Evolutionary conservation across 2,888 invertebrate genomes (phyloP), one percentile per base, ranked within the genome.

Genomic region (Pachydiplax longipennis): DNA sequence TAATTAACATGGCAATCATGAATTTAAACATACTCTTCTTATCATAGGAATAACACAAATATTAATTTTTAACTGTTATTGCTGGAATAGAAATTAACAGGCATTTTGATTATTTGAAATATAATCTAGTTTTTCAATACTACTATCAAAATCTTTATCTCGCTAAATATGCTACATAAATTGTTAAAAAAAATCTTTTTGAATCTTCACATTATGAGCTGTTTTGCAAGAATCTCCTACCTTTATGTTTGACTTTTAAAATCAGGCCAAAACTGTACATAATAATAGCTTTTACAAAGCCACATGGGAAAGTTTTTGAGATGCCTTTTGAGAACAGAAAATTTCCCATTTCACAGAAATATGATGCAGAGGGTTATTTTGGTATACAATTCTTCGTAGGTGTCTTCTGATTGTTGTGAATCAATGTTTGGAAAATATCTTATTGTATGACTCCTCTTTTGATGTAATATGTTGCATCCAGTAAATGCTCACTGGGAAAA

Each of bases 311-410:
- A 87, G 87, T 65, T 87, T 87, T 87, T 87, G 65, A 87, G 87
- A 87, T 61, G 61, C 61, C 87, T 87, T 87, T 65, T 87, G 37
- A 87, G 87, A 61, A 87, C 61, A 61, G 83, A 83, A 87, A 87
- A 61, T 61, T 61, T 87, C 87, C 87, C 87, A 87, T 87, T 87
- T 87, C 87, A 58, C 87, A 87, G 87, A 87, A 61, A 87, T 87
- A 10, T 87, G 87, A 87, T 61, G 87, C 58, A 87, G 87, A 87
- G 87, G 87, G 61, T 87, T 87, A 87, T 87, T 87, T 87, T 87
- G 87, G 87, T 87, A 87, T 87, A 87, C 87, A 61, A 87, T 87
- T 87, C 58, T 87, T 87, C 87, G 37, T 87, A 65, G 61, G 37
- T 87, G 87, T 87, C 87, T 37, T 87, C 87, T 87, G 87, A 87